Evolutionary conservation across 2,113 vertebrate genomes (phyloP), one percentile per base, ranked within the genome.

Genomic region (Tenrec ecaudatus): DNA sequence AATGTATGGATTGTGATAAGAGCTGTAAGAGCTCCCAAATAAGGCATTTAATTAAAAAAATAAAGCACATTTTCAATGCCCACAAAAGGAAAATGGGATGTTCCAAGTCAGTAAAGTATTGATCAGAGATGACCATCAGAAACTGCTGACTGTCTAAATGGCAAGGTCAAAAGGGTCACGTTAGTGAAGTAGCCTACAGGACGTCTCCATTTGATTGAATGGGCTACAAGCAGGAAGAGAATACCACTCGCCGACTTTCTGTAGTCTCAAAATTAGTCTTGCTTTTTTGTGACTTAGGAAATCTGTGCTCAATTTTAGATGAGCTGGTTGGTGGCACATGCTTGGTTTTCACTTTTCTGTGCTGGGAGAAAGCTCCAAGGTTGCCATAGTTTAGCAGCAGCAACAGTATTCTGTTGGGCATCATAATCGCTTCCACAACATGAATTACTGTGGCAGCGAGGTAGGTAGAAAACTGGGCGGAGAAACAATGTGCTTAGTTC

Each of bases 241-340:
- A 78, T 1, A 7, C 1, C 15, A 29, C 6, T 84, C 62, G 76
- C 12, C 19, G 40, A 17, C 17, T 23, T 58, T 71, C 27, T n/a
- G 33, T 40, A 31, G 60, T 57, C 19, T 23, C 33, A 78, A 84
- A 68, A 69, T 69, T 14, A 77, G 68, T 31, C 22, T 38, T 22
- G 23, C 25, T 17, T 71, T 58, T 58, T 78, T 95, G 38, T 71
- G 29, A 40, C 66, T 58, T 85, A 60, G 82, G 62, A 89, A 66
- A 22, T 68, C 14, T 89, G 86, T 85, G 77, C 60, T 96, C 93
- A 89, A 92, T 90, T 88, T 83, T 80, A 68, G 84, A 60, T 87
- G 75, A 71, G 36, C 19, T 81, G 4, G 53, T 38, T 23, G 40
- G 66, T 57, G 38, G 86, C 75, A 73, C 43, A 33, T 76, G n/a